Base-by-base conservation (phyloP, 2,113 vertebrate species). In the Vulpes vulpes region DNA sequence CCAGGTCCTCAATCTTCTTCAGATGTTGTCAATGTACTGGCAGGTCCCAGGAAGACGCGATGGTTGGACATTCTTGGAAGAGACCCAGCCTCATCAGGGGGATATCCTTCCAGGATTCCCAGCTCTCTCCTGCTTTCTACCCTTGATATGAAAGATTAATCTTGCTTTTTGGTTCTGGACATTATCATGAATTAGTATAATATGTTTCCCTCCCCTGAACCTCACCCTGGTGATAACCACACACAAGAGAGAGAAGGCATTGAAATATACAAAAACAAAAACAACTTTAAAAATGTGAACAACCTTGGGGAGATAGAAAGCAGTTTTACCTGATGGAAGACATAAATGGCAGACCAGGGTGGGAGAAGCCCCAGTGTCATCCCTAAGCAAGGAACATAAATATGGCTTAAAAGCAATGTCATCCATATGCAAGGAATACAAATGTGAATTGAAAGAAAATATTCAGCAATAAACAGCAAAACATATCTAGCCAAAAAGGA, bases 1-100 rank as follows among this genome's bases (percentile, higher is more conserved):
- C 43, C 60, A 94, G 55, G 57, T 30, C 57, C 79, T 97, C 92
- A 64, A 0, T 92, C 65, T 97, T 80, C 57, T 60, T 69, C 38
- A 81, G 51, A 92, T 0, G 0, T 71, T 9, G 59, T 67, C 78
- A 73, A 0, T 49, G 19, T 59, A 27, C 51, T 49, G 19, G 35
- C 43, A 90, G 55, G 59, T 88, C 78, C 7, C 3, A 62, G 71
- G 71, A 80, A 95, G 76, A 20, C 0, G 0, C 25, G 65, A 49
- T 17, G 0, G 11, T 14, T 85, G 79, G 23, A 59, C 3, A 22
- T 25, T 74, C 32, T 80, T 89, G 22, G 17, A 78, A 69, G 67
- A 93, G 30, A 90, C 5, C 7, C 9, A 64, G 25, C 3, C 27
- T 93, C 12, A 11, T 1, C 20, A 55, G n/a, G 8, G 19, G 1